Base-by-base conservation (phyloP, 1,140 invertebrate species). In the Bombus cullumanus region DNA sequence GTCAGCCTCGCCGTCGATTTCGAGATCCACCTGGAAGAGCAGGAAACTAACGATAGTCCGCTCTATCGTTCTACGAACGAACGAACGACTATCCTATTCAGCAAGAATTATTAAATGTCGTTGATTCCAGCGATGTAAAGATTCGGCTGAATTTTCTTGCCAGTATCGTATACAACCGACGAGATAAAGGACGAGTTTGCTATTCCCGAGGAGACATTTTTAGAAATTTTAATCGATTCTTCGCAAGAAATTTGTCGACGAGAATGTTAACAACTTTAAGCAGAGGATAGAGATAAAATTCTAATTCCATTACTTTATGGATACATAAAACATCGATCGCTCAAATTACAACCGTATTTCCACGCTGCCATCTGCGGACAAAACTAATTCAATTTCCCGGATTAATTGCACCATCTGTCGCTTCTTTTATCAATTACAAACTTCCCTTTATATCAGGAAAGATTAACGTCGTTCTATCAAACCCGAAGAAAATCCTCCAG, bases 1-100 rank as follows among this genome's bases (percentile, higher is more conserved):
- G 92, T 94, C 90, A 81, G 88, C 85, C 84, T 88, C 75, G 84
- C 84, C 89, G 88, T 91, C 90, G 92, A 92, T 93, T 92, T 91
- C 83, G 75, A 79, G 64, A 82, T 83, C 86, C 85, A 88, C 75
- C 89, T 79, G 78, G 18, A 71, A 34, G 59, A 12, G 39, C 10
- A 47, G 73, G 13, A 43, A 68, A 83, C 47, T 78, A 78, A 78
- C 41, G 64, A 83, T n/a, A 41, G 64, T 34, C 43, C 2, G 64
- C 47, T 53, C 37, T 37, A 57, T 12, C 47, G 47, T n/a, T 25
- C 62, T n/a, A n/a, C 37, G n/a, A 74, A 81, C 57, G n/a, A 74
- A 81, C 57, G 53, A 59, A 66, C 18, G 47, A 22, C 59, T 64
- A 74, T 66, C 6, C 62, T 43, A 66, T 83, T 68, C 72, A 1